Conservation (phyloP, 2,888 invertebrate genomes). For the Melipona beecheii region DNA sequence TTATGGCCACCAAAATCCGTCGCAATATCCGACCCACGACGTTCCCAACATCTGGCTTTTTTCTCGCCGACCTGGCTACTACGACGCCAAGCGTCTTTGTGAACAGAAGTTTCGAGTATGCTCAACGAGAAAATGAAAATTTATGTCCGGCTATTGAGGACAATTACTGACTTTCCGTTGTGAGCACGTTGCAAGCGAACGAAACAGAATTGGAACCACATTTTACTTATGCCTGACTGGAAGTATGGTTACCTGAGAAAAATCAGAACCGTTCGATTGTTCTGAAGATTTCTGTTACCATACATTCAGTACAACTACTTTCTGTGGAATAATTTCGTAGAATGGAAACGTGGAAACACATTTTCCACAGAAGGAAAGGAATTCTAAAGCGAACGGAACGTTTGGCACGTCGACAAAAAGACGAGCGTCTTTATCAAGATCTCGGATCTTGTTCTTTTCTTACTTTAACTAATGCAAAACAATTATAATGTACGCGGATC, state of each 20-base stretch:
- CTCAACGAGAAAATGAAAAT: constrained; percentile 57
- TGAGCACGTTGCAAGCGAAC: neutral
- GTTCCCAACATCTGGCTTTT: constrained; percentile 67
- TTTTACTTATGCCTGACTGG: neutral
- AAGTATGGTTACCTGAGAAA: neutral
- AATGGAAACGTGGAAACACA: neutral
- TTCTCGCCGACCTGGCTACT: constrained; percentile 40
- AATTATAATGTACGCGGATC: neutral
- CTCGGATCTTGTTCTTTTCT: neutral
- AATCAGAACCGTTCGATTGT: neutral
- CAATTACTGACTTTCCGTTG: neutral
- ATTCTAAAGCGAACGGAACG: neutral
- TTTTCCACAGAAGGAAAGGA: neutral
- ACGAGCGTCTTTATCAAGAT: neutral
- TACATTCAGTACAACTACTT: neutral
- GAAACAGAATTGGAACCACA: neutral
- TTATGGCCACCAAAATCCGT: constrained; percentile 77
- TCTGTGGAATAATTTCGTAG: neutral
- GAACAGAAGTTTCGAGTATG: constrained; percentile 73
- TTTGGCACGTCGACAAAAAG: neutral
- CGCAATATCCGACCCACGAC: constrained; percentile 73
- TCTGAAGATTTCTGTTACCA: neutral
- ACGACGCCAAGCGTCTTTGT: constrained; percentile 58
- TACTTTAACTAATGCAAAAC: neutral
- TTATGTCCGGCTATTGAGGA: constrained; percentile 56